Conservation (phyloP, 1,140 invertebrate species). For the Drosophila simulans region DNA sequence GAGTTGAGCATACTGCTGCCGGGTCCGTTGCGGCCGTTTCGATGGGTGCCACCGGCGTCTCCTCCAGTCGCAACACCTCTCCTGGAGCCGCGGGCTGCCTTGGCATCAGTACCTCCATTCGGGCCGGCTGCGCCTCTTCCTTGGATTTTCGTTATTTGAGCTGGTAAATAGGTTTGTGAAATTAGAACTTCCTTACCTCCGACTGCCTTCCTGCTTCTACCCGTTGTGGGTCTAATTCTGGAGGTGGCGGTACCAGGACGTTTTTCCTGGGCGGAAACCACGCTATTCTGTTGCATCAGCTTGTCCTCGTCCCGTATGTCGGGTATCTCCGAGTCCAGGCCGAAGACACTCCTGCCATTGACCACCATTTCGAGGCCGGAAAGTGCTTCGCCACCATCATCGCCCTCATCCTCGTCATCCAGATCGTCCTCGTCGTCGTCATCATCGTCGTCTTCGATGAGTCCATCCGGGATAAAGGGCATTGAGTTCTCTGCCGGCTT, state of each 20-base stretch:
- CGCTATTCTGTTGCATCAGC: conserved; percentile 40
- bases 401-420: conserved; percentile 17
- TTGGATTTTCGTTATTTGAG: background rate
- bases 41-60: conserved; percentile 2
- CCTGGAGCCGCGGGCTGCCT: background rate
- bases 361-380: conserved; percentile 34
- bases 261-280: conserved; percentile 15
- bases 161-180: too few relatives aligned
- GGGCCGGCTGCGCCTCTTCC: background rate
- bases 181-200: conserved; percentile 12
- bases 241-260: conserved; percentile 71
- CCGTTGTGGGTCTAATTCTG: conserved; percentile 76
- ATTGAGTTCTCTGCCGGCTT: conserved; percentile 74
- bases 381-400: background rate
- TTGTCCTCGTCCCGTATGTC: conserved; percentile 78
- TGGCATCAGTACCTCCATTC: background rate
- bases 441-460: conserved; percentile 80
- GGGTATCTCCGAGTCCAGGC: conserved; percentile 69
- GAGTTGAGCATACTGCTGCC: conserved; percentile 53
- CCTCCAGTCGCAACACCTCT: conserved; percentile 1
- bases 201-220: conserved; percentile 54
- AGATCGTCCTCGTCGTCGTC: conserved; percentile 61
- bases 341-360: conserved; percentile 41
- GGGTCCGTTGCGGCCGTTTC: conserved; percentile 40
- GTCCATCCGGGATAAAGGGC: conserved; percentile 78